Evolutionary conservation across 2,888 invertebrate species (phyloP).

Genomic region (Drosophila neonasuta): DNA sequence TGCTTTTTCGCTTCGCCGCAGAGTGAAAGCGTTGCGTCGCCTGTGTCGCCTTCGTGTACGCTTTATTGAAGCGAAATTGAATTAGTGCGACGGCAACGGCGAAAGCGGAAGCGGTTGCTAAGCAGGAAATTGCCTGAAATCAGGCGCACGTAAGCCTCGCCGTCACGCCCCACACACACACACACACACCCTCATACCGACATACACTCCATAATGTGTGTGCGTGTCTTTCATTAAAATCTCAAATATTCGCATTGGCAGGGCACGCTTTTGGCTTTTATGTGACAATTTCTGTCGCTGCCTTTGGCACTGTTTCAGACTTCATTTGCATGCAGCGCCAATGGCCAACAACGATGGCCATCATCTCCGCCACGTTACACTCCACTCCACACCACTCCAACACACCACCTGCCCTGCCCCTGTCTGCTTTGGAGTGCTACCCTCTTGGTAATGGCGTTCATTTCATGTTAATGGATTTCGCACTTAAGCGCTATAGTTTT

Average conservation of each 20-base stretch:
- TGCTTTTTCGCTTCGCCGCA: conserved; percentile 49
- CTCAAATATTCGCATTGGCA: conserved; percentile 44
- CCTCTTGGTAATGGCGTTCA: conserved; percentile 54
- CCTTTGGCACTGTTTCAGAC: conserved; percentile 23
- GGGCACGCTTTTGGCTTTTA: conserved; percentile 55
- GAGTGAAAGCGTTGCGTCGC: neutral
- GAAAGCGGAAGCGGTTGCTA: conserved; percentile 79
- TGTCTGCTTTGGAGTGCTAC: neutral
- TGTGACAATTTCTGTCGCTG: conserved; percentile 48
- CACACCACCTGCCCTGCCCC: neutral
- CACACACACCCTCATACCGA: conserved; percentile 1
- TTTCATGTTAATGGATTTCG: conserved; percentile 68
- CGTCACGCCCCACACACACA: conserved; percentile 25
- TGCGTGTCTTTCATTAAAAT: conserved; percentile 59
- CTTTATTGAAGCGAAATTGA: conserved; percentile 77
- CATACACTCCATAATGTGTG: conserved; percentile 3
- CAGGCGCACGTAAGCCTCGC: conserved; percentile 72
- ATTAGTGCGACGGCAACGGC: conserved; percentile 70
- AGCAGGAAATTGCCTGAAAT: conserved; percentile 80
- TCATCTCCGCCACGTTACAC: conserved; percentile 14
- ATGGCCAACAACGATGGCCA: conserved; percentile 22
- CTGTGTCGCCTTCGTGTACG: conserved; percentile 63
- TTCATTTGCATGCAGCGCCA: conserved; percentile 68
- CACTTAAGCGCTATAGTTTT: conserved; percentile 71
- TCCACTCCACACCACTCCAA: neutral